Evolutionary conservation across 2,113 vertebrate genomes (phyloP).

Genomic region (Chamaea fasciata): DNA sequence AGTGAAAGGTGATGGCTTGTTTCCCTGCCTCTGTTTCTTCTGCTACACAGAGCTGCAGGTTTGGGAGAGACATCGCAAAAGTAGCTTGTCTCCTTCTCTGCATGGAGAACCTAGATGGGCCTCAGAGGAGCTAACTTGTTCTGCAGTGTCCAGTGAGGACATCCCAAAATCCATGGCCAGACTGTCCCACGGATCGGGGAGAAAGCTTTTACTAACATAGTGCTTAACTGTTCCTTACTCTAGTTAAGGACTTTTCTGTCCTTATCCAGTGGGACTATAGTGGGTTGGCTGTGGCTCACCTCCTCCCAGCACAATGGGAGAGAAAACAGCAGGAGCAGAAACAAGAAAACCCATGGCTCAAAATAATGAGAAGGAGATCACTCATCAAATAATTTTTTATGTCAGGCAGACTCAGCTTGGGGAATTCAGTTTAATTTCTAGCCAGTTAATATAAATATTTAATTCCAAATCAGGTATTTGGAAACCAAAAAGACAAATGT

Average conservation of each 20-base stretch:
- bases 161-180: neutral
- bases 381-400: neutral
- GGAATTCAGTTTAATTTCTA: neutral
- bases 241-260: neutral
- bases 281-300: accelerated
- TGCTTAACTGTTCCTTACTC: neutral
- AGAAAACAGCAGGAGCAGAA: neutral
- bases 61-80: neutral
- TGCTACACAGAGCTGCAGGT: neutral
- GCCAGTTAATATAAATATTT: neutral
- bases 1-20: neutral
- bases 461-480: neutral
- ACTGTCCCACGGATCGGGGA: neutral
- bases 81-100: neutral
- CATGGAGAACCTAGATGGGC: neutral
- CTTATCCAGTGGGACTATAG: neutral
- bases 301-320: neutral
- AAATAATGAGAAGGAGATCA: neutral
- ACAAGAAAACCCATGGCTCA: neutral
- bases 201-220: neutral
- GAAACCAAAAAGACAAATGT: neutral
- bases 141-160: neutral
- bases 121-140: neutral
- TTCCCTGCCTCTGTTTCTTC: neutral
- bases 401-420: neutral